Evolutionary conservation across 2,888 invertebrate genomes (phyloP).

Genomic region (Phaedon cochleariae): DNA sequence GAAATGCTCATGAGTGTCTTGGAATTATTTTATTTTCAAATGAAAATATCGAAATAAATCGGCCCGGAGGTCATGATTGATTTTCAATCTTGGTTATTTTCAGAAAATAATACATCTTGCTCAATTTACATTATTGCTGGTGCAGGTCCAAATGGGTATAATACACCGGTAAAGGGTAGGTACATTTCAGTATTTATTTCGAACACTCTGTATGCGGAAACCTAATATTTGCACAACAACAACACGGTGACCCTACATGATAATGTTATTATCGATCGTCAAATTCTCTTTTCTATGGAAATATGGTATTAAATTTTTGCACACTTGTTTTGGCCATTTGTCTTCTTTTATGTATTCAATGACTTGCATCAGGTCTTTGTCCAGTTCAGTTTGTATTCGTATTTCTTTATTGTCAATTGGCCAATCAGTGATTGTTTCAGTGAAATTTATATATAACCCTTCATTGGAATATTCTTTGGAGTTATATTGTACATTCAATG

Average conservation of each 20-base stretch:
- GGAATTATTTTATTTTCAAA: too few species aligned
- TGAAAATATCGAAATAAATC: too few species aligned
- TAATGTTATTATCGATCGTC: conserved; percentile 6
- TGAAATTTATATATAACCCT: conserved; percentile 23
- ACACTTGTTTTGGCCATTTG: conserved; percentile 11
- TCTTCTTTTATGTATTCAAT: conserved; percentile 2
- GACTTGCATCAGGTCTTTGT: conserved; percentile 8
- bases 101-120: too few species aligned
- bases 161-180: too few species aligned
- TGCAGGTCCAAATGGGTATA: too few species aligned
- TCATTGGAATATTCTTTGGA: conserved; percentile 15
- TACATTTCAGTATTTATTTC: too few species aligned
- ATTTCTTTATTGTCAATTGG: conserved; percentile 23
- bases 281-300: conserved; percentile 22
- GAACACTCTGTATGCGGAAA: too few species aligned
- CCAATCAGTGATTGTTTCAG: conserved; percentile 10
- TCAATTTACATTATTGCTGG: too few species aligned
- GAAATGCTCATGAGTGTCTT: too few species aligned
- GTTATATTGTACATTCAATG: neutral
- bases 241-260: conserved; percentile 26
- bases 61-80: too few species aligned
- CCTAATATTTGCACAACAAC: too few species aligned
- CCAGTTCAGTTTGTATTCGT: conserved; percentile 1
- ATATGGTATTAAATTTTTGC: conserved; percentile 19
- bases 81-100: too few species aligned